A percentile compares a stretch with the other conserved stretches of the same genome.
Evolutionary conservation across 2,113 vertebrate genomes (phyloP).

Genomic region (Silurus meridionalis): DNA sequence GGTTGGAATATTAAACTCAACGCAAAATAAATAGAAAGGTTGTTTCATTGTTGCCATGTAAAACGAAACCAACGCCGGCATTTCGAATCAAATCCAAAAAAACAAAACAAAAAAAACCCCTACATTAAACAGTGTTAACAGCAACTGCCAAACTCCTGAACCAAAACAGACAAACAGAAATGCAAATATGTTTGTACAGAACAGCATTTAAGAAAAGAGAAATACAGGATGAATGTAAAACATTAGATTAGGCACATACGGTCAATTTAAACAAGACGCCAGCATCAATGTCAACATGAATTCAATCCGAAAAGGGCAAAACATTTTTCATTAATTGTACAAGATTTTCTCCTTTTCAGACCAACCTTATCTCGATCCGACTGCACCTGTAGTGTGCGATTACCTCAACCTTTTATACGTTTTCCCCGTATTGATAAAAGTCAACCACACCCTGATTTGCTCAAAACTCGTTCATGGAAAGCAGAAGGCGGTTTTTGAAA

Average conservation of each 20-base stretch:
- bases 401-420: background rate
- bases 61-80: background rate
- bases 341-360: background rate
- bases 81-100: background rate
- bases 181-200: constrained; percentile 21
- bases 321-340: background rate
- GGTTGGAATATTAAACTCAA: background rate
- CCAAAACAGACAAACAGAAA: constrained; percentile 38
- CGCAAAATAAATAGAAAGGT: constrained; percentile 12
- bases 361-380: background rate
- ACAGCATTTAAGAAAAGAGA: constrained; percentile 22
- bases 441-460: too few relatives aligned
- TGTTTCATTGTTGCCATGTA: background rate
- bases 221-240: constrained; percentile 44
- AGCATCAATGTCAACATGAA: constrained; percentile 43
- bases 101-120: background rate
- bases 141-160: constrained; percentile 49
- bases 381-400: background rate
- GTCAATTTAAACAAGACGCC: constrained; percentile 66
- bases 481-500: background rate
- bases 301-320: constrained; percentile 36
- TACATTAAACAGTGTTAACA: constrained; percentile 4
- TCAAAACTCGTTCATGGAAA: background rate
- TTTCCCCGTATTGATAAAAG: background rate
- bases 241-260: constrained; percentile 69